Evolutionary conservation across 2,888 invertebrate species (phyloP).

Genomic region (Cataglyphis cursor): DNA sequence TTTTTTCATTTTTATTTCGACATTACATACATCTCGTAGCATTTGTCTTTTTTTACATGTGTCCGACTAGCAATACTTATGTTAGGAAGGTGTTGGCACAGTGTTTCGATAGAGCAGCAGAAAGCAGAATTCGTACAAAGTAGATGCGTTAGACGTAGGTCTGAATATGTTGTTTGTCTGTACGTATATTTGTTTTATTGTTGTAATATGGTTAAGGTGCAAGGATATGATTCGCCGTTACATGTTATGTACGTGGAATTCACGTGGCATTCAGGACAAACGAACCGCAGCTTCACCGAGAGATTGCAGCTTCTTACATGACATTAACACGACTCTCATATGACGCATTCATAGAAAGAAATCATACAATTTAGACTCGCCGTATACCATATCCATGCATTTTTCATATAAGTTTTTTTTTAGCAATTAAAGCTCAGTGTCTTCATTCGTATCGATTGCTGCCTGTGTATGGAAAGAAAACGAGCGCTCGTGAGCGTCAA

Average conservation of each 20-base stretch:
- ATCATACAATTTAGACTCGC: constrained; percentile 12
- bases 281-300: constrained; percentile 25
- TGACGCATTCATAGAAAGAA: constrained; percentile 22
- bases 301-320: constrained; percentile 30
- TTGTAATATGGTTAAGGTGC: constrained; percentile 39
- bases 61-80: constrained; percentile 56
- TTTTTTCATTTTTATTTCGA: constrained; percentile 47
- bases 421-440: constrained; percentile 64
- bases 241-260: constrained; percentile 12
- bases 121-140: neutral
- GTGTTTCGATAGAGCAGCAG: constrained; percentile 30
- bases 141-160: constrained; percentile 39
- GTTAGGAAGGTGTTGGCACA: constrained; percentile 67
- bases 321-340: constrained; percentile 31
- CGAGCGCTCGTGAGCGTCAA: neutral
- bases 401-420: constrained; percentile 49
- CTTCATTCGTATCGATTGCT: constrained; percentile 40
- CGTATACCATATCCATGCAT: constrained; percentile 41
- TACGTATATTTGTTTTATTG: constrained; percentile 22
- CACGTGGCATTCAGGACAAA: constrained; percentile 2
- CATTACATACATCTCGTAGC: constrained; percentile 22
- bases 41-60: constrained; percentile 60
- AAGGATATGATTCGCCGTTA: constrained; percentile 30
- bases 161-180: constrained; percentile 17
- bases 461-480: constrained; percentile 12